Conservation (phyloP, 2,797 vertebrate genomes). For the Setipinna tenuifilis region DNA sequence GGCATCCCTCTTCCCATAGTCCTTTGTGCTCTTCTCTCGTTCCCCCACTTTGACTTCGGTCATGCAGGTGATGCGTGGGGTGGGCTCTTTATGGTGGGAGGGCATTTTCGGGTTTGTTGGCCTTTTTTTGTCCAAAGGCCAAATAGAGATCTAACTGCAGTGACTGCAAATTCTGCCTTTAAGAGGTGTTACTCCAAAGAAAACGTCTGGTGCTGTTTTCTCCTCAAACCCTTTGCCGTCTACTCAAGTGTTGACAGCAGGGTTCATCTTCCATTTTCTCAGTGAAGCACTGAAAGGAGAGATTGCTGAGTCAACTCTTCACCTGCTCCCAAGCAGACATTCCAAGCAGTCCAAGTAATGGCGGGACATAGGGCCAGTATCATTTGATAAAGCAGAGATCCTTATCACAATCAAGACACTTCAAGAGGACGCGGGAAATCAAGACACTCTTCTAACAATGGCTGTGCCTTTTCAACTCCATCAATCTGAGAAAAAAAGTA, state of each 20-base stretch:
- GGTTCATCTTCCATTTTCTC: not conserved
- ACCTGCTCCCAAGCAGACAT: not conserved
- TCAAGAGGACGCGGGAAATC: not conserved
- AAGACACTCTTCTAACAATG: not conserved
- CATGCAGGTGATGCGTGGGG: constrained; percentile 33
- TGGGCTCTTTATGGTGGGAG: constrained; percentile 14
- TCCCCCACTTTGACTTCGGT: not conserved
- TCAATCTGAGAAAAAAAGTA: not conserved
- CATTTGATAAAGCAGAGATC: not conserved
- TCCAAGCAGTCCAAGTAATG: not conserved
- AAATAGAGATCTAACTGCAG: not conserved
- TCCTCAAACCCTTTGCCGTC: not conserved
- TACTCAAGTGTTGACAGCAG: not conserved
- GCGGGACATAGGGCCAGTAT: not conserved
- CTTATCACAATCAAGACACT: not conserved
- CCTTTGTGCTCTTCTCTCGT: constrained; percentile 25
- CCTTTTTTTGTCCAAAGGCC: constrained; percentile 35
- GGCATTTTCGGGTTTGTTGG: constrained; percentile 28
- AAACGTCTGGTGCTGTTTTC: not conserved
- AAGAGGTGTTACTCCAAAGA: not conserved
- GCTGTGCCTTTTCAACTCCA: not conserved
- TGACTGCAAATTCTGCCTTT: not conserved
- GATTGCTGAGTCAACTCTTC: not conserved
- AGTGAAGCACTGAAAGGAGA: not conserved
- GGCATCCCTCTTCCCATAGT: not conserved